phyloP scores from a whole-genome alignment of 2,113 vertebrate genomes.

The Phylloscopus trochiloides region DNA sequence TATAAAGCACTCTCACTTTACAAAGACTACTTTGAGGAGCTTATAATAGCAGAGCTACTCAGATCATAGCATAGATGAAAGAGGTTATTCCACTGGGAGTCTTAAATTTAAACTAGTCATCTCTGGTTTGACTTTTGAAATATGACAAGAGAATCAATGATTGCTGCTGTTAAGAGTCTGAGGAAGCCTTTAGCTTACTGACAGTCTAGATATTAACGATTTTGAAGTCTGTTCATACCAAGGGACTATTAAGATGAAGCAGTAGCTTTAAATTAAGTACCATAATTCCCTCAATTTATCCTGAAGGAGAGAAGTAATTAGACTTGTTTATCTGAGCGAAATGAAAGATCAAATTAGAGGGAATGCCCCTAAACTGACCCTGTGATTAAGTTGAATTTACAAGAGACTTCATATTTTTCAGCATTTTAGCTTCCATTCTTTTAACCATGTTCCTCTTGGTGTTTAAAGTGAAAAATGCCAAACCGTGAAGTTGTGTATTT shows the following conservation, averaged over 20 bases:
- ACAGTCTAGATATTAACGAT: background rate
- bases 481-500: background rate
- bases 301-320: conserved; percentile 57
- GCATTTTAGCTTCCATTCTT: background rate
- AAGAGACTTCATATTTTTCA: background rate
- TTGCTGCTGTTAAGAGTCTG: conserved; percentile 9
- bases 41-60: conserved; percentile 23
- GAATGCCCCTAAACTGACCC: conserved; percentile 16
- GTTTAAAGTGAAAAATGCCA: background rate
- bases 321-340: conserved; percentile 38
- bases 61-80: conserved; percentile 17
- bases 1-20: background rate
- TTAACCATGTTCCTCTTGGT: background rate
- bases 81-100: conserved; percentile 17
- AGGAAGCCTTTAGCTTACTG: background rate
- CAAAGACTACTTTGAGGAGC: conserved; percentile 12
- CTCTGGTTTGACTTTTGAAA: conserved; percentile 32
- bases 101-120: conserved; percentile 36
- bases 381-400: background rate
- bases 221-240: conserved; percentile 5
- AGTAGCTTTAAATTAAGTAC: conserved; percentile 32
- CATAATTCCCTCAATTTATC: conserved; percentile 25
- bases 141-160: conserved; percentile 13
- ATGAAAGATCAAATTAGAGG: conserved; percentile 31
- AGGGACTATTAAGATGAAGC: conserved; percentile 31